Conservation (phyloP, 2,113 vertebrate species). For the Clarias magur region DNA sequence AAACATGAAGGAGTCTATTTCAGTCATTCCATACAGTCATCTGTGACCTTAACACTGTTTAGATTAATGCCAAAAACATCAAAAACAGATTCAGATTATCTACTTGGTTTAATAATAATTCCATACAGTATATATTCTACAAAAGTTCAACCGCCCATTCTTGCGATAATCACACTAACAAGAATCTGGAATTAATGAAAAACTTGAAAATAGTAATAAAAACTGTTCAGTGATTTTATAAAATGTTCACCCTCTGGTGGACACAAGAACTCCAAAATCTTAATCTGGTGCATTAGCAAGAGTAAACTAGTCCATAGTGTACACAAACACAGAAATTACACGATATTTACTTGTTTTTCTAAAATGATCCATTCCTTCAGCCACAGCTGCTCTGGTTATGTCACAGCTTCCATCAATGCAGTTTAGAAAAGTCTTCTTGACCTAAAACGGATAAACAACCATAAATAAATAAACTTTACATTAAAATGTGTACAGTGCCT, state of each 20-base stretch:
- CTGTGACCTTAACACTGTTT: background rate
- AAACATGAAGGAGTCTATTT: background rate
- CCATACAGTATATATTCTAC: background rate
- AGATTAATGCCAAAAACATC: background rate
- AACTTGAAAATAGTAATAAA: background rate
- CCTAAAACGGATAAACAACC: conserved; percentile 26
- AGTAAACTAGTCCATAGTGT: background rate
- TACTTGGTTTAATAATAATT: background rate
- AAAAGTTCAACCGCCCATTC: background rate
- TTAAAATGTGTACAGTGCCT: background rate
- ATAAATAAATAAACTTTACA: background rate
- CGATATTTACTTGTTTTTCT: conserved; percentile 76
- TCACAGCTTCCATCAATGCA: conserved; percentile 74
- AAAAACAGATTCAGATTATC: background rate
- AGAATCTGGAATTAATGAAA: background rate
- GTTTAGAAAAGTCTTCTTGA: conserved; percentile 77
- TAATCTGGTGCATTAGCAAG: background rate
- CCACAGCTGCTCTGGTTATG: conserved; percentile 71
- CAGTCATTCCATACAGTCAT: background rate
- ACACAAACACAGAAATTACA: background rate
- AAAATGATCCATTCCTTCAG: conserved; percentile 74
- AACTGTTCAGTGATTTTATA: background rate
- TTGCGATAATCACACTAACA: background rate
- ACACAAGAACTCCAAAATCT: background rate
- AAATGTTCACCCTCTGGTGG: background rate